Evolutionary conservation across 2,113 vertebrate species (phyloP).

Genomic region (Tetrao urogallus): DNA sequence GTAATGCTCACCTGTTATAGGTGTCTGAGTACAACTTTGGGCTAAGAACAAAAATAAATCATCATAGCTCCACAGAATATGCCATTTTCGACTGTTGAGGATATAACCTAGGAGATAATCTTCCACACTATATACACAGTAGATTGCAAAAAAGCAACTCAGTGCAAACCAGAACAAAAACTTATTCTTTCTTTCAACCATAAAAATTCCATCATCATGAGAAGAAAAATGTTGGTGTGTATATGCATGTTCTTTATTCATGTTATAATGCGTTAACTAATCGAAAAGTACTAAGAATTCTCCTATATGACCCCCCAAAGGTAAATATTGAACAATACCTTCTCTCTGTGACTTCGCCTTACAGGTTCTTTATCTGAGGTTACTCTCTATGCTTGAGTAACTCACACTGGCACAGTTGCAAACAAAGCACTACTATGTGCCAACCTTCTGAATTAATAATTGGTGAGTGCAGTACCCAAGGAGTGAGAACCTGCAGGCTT

Average conservation of each 20-base stretch:
- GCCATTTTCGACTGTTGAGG: not conserved
- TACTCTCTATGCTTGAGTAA: conserved; percentile 46
- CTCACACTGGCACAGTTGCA: conserved; percentile 53
- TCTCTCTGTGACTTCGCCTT: conserved; percentile 46
- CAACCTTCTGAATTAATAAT: conserved; percentile 65
- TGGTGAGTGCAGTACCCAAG: conserved; percentile 48
- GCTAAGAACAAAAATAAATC: not conserved
- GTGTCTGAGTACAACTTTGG: not conserved
- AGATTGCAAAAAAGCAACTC: rapidly evolving
- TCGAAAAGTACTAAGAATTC: not conserved
- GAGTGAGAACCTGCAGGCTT: conserved; percentile 55
- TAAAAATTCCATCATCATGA: not conserved
- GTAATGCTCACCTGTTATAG: not conserved
- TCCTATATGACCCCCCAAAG: conserved; percentile 11
- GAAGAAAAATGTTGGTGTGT: not conserved
- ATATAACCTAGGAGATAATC: not conserved
- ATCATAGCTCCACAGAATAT: not conserved
- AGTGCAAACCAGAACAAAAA: not conserved
- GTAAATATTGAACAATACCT: not conserved
- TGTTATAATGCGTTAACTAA: not conserved
- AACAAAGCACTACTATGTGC: conserved; percentile 41
- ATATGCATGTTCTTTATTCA: not conserved
- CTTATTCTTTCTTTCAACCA: not conserved
- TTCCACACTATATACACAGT: not conserved
- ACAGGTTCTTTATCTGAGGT: conserved; percentile 28